phyloP scores from a whole-genome alignment of 2,888 invertebrate genomes.

The Sarcophaga rosellei region DNA sequence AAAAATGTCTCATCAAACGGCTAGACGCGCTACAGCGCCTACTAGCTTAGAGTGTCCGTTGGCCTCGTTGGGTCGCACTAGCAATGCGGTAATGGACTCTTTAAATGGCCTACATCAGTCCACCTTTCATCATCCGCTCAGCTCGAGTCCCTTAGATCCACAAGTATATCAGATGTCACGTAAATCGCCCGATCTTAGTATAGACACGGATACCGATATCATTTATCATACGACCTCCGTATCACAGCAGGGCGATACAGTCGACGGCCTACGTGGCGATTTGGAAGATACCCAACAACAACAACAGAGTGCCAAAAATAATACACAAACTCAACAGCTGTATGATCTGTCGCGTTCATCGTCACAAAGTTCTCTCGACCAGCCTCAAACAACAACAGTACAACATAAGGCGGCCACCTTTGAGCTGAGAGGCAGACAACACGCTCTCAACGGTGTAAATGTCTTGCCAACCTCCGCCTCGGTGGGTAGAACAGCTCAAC shows the following conservation, averaged over 20 bases:
- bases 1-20: constrained; percentile 79
- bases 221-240: constrained; percentile 77
- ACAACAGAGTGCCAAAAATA: constrained; percentile 69
- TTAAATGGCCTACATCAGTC: constrained; percentile 75
- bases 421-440: constrained; percentile 72
- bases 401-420: constrained; percentile 78
- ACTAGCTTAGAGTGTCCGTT: constrained; percentile 83
- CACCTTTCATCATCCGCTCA: constrained; percentile 81
- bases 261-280: constrained; percentile 68
- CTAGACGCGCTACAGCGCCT: constrained; percentile 79
- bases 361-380: constrained; percentile 75
- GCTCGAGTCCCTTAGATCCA: constrained; percentile 81
- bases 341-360: constrained; percentile 73
- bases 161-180: constrained; percentile 82
- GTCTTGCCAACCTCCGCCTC: constrained; percentile 74
- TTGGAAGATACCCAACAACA: constrained; percentile 66
- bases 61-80: constrained; percentile 83
- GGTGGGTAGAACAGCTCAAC: constrained; percentile 71
- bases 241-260: constrained; percentile 72
- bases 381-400: constrained; percentile 72
- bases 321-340: constrained; percentile 71
- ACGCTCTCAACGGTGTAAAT: constrained; percentile 53
- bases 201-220: constrained; percentile 76
- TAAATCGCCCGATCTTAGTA: constrained; percentile 79
- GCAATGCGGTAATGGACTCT: constrained; percentile 77